Evolutionary conservation across 1,140 invertebrate genomes (phyloP), one percentile per base, ranked within the genome.

Genomic region (Tetranychus cinnabarinus): DNA sequence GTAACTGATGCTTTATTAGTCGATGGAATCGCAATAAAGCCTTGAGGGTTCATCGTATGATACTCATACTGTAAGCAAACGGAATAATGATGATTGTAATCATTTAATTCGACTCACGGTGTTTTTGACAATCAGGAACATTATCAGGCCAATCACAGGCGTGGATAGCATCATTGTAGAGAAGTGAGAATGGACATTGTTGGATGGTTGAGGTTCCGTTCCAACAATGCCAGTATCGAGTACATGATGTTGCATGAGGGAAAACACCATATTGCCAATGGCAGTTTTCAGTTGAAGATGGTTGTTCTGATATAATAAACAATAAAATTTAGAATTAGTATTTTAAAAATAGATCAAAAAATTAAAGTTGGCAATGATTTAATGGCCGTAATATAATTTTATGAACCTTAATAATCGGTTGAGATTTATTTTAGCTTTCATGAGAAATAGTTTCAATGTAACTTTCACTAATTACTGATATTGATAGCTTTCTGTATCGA

Each of bases 81-180:
- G 23, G 23, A 23, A 23, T 23, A 23, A 23, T 23, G 23, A 23
- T 23, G 23, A 23, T 23, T 23, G 23, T 23, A 23, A 23, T 23
- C 23, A 23, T 46, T 7, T 10, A 46, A 46, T 50, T 50, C 13
- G 6, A 81, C 85, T 85, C 74, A 90, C 86, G 87, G 77, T 91
- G 88, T 71, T 90, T 90, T 69, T 90, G 86, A 69, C 88, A 91
- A 52, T 86, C 86, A 33, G 83, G 83, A 7, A 90, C 86, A 71
- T 88, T 88, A 69, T 90, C 85, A 0, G 88, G 88, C 86, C 87
- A 91, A 70, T 91, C 87, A 70, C 88, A 91, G 7, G 86, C 85
- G 67, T 88, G 83, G 0, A 85, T 82, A 65, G 82, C 80, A 72
- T 91, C 87, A 70, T 90, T 90, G 77, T 89, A 91, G 7, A 91